These are phyloP conservation scores for Cosmorhoe ocellata DNA, from an alignment of 2,888 invertebrate species.

Conservation along the genomic window DNA sequence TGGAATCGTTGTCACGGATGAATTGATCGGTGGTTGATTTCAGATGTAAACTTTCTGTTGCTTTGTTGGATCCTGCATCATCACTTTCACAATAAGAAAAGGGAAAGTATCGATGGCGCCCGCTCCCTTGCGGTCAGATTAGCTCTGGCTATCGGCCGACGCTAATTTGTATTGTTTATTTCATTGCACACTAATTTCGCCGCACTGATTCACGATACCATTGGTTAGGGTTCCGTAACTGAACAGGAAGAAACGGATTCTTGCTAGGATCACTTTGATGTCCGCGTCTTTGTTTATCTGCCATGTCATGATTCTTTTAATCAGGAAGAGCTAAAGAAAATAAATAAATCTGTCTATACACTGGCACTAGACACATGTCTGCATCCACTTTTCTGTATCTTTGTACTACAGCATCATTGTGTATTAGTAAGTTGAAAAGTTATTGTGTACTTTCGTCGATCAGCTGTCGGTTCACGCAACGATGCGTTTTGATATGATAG, in stretches of 20 bases:
- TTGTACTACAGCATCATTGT: not conserved
- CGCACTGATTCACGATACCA: constrained; percentile 30
- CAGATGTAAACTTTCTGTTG: constrained; percentile 60
- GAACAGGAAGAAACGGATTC: no score
- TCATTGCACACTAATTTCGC: constrained; percentile 61
- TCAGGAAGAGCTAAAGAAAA: no score
- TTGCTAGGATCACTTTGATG: no score
- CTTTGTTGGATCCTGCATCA: constrained; percentile 72
- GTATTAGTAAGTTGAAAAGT: constrained; percentile 16
- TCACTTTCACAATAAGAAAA: constrained; percentile 80
- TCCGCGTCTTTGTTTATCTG: not conserved
- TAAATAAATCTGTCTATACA: no score
- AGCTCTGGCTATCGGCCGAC: constrained; percentile 64
- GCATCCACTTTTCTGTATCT: no score
- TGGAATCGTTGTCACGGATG: constrained; percentile 40
- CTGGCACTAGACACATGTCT: no score
- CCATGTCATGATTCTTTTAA: no score
- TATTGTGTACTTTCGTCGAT: constrained; percentile 48
- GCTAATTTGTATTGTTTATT: constrained; percentile 76
- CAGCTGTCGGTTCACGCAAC: constrained; percentile 65
- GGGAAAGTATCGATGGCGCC: constrained; percentile 73
- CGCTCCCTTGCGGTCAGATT: constrained; percentile 80
- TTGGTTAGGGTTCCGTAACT: no score
- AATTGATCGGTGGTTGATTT: constrained; percentile 53
- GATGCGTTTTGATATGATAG: constrained; percentile 68